A percentile compares a stretch with the other conserved stretches of the same genome.
Evolutionary conservation across 1,140 invertebrate genomes (phyloP).

Genomic region (Neelides sp.): DNA sequence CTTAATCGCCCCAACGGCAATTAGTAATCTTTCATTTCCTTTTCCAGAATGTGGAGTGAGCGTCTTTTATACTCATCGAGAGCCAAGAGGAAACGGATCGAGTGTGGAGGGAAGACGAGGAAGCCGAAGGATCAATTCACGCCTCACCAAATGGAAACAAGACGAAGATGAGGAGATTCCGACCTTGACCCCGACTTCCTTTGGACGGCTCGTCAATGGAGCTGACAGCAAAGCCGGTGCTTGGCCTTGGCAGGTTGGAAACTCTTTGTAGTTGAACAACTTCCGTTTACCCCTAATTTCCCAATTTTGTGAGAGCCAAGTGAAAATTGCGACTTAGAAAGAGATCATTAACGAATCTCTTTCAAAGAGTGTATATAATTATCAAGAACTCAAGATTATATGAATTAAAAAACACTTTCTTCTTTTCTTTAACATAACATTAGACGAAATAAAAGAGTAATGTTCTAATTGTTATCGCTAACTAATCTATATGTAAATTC

Average conservation of each 20-base stretch:
- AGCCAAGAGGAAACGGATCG: slow-evolving; percentile 32
- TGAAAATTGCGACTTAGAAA: too few species aligned
- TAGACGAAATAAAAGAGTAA: too few species aligned
- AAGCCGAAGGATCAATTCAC: slow-evolving; percentile 41
- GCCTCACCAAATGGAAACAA: slow-evolving; percentile 35
- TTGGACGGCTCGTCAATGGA: slow-evolving; percentile 60
- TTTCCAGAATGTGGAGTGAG: slow-evolving; percentile 33
- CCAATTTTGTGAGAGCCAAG: too few species aligned
- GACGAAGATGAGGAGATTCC: slow-evolving; percentile 28
- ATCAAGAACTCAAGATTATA: too few species aligned
- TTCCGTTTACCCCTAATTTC: background rate
- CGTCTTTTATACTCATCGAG: slow-evolving; percentile 33
- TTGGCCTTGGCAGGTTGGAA: slow-evolving; percentile 67
- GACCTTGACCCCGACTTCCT: slow-evolving; percentile 33
- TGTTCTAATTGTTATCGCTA: background rate
- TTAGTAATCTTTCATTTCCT: slow-evolving; percentile 6
- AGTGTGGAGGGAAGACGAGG: slow-evolving; percentile 22
- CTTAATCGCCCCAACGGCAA: too few species aligned
- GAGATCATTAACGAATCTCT: too few species aligned
- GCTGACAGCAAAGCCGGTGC: slow-evolving; percentile 61
- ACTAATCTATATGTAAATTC: background rate
- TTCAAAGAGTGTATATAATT: too few species aligned
- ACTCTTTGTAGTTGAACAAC: slow-evolving; percentile 16
- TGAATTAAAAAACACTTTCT: too few species aligned
- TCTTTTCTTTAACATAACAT: background rate